Evolutionary conservation across 2,888 invertebrate genomes (phyloP).

Genomic region (Scaptomyza tumidula): DNA sequence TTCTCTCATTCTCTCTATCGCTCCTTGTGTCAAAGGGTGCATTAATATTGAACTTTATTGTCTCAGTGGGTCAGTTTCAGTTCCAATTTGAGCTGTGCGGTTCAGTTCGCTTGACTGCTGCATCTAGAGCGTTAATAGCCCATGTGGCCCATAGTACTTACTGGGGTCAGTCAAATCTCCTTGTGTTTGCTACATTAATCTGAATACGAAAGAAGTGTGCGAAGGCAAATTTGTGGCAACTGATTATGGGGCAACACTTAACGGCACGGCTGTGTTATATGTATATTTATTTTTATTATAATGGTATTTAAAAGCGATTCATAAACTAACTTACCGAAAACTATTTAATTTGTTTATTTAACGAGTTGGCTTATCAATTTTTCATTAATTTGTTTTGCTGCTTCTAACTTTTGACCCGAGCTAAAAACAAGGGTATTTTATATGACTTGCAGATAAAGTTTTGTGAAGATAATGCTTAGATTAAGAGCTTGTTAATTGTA

Average conservation of each 20-base stretch:
- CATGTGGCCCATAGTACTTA: constrained; percentile 41
- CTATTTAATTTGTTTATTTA: background rate
- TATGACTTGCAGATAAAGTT: background rate
- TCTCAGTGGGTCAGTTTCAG: constrained; percentile 64
- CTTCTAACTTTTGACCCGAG: background rate
- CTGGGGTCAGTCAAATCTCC: constrained; percentile 36
- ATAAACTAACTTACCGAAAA: background rate
- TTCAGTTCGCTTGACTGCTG: constrained; percentile 30
- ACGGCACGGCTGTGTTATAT: background rate
- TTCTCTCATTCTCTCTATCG: background rate
- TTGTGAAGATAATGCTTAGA: background rate
- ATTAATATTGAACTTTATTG: constrained; percentile 79
- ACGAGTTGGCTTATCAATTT: background rate
- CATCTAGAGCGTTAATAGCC: constrained; percentile 64
- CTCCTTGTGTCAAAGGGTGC: constrained; percentile 71
- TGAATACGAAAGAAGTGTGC: constrained; percentile 9
- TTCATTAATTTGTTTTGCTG: background rate
- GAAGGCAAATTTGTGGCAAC: background rate
- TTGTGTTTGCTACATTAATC: constrained; percentile 41
- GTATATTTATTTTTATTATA: background rate
- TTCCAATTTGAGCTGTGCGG: constrained; percentile 21
- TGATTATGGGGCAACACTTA: constrained; percentile 1
- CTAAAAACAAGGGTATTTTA: background rate
- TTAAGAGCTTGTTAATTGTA: background rate
- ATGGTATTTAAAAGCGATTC: background rate